Evolutionary conservation across 2,113 vertebrate genomes (phyloP), one percentile per base, ranked within the genome.

Genomic region (Pelecanus crispus): DNA sequence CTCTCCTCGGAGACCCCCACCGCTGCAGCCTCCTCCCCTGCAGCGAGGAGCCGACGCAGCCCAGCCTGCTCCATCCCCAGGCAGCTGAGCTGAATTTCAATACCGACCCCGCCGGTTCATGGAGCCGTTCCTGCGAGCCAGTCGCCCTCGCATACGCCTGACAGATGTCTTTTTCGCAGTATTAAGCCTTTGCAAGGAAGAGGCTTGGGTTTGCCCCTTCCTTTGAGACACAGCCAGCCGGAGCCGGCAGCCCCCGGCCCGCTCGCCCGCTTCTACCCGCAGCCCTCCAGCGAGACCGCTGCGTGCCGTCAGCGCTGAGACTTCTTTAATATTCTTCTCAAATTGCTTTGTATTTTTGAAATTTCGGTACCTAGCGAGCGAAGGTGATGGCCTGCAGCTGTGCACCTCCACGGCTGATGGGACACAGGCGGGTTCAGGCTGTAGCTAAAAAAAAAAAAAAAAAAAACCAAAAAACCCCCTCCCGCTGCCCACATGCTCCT

Each of bases 291-390:
- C 2, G 7, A 50, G 32, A 56, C 40, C 47, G 14, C 38, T 8
- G 13, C 2, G 1, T 5, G n/a, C 28, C 12, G 4, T 16, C 9
- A 25, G 3, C 2, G 1, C 2, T 3, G 11, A 6, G 17, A 13
- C 3, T 2, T 17, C 3, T 16, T 65, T 15, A 36, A 17, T 13
- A 6, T 5, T 11, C 10, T 15, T 12, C 61, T 55, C 50, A 0
- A 17, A 45, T 28, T 1, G 4, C 25, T 19, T 7, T 8, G 6
- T 2, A 1, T 3, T 66, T 36, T 61, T 3, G 3, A n/a, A 25
- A 6, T 11, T 2, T 31, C 34, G 1, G 0, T 5, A 12, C 22
- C 26, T 2, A 0, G 5, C 3, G 6, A 21, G 61, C 13, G 3
- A 21, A 44, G 49, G 44, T 10, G 59, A 7, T 14, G 31, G 59